phyloP scores from a whole-genome alignment of 2,888 invertebrate species.

The Xanthorhoe designata region DNA sequence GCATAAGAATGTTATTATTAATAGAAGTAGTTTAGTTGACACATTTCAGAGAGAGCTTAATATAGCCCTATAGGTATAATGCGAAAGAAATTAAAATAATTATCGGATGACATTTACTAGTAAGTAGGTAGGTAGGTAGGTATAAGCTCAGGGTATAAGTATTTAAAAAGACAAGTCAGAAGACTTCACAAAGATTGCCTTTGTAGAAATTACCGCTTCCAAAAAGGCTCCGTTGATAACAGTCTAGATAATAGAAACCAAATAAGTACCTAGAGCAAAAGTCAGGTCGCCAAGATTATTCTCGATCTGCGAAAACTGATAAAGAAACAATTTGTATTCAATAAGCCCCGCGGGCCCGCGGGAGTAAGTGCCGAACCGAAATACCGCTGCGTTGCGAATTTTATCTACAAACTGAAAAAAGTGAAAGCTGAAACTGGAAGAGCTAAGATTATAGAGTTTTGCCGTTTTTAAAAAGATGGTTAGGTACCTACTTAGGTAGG shows the following conservation, averaged over 20 bases:
- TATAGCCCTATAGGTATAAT: too few relatives aligned
- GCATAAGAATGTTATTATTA: too few relatives aligned
- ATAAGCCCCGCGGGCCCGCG: slow-evolving; percentile 65
- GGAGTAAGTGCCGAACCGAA: slow-evolving; percentile 63
- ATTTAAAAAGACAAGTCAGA: not conserved
- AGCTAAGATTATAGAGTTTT: not conserved
- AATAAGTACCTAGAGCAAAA: slow-evolving; percentile 33
- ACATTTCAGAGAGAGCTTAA: too few relatives aligned
- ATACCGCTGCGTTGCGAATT: slow-evolving; percentile 65
- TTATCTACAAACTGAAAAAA: slow-evolving; percentile 44
- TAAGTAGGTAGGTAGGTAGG: not conserved
- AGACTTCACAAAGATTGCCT: not conserved
- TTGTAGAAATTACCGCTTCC: not conserved
- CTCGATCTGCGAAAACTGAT: slow-evolving; percentile 59
- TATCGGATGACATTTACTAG: not conserved
- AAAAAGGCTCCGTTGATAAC: not conserved
- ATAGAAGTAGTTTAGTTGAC: too few relatives aligned
- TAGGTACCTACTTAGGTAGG: too few relatives aligned
- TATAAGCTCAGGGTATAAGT: too few relatives aligned
- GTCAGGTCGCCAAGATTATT: slow-evolving; percentile 44
- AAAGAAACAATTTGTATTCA: slow-evolving; percentile 82
- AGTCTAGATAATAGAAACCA: slow-evolving; percentile 25
- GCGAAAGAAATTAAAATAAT: too few relatives aligned
- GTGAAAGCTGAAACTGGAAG: slow-evolving; percentile 40
- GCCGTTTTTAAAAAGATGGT: too few relatives aligned